A percentile compares a stretch with the other conserved stretches of the same genome.
These are phyloP conservation scores for Halictus quadricinctus DNA, from an alignment of 2,888 invertebrate species.

Conservation along the genomic window DNA sequence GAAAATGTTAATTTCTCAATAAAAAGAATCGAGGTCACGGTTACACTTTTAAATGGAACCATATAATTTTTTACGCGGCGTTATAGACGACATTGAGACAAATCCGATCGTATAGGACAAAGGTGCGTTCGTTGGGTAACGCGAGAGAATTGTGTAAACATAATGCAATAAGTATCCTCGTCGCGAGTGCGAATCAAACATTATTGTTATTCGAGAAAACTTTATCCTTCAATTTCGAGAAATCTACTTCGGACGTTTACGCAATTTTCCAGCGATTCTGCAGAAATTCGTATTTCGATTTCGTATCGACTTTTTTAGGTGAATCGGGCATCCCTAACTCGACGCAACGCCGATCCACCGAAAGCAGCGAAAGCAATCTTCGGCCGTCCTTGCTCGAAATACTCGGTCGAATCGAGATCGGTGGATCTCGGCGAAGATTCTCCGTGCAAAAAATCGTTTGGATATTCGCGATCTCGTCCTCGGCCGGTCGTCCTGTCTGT, in stretches of 20 bases:
- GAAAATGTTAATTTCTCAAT: constrained; percentile 3
- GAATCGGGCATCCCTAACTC: neutral
- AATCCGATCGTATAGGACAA: neutral
- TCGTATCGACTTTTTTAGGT: neutral
- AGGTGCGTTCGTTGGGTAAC: neutral
- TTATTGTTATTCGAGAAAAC: neutral
- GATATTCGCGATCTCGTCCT: constrained; percentile 5
- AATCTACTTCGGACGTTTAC: neutral
- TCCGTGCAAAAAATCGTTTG: neutral
- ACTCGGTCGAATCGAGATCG: neutral
- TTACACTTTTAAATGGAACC: neutral
- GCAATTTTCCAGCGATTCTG: no score
- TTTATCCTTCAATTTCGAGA: neutral
- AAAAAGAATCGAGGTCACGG: constrained; percentile 1
- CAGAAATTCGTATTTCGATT: neutral
- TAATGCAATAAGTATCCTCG: neutral
- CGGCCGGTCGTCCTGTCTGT: neutral
- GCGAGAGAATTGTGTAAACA: neutral
- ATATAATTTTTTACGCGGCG: neutral
- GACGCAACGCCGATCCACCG: neutral
- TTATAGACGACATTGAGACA: neutral
- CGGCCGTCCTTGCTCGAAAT: neutral
- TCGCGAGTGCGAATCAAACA: neutral
- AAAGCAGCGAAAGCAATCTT: neutral
- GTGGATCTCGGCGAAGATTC: neutral